Base-by-base conservation (phyloP, 2,888 invertebrate genomes). In the Parnassius orleans region DNA sequence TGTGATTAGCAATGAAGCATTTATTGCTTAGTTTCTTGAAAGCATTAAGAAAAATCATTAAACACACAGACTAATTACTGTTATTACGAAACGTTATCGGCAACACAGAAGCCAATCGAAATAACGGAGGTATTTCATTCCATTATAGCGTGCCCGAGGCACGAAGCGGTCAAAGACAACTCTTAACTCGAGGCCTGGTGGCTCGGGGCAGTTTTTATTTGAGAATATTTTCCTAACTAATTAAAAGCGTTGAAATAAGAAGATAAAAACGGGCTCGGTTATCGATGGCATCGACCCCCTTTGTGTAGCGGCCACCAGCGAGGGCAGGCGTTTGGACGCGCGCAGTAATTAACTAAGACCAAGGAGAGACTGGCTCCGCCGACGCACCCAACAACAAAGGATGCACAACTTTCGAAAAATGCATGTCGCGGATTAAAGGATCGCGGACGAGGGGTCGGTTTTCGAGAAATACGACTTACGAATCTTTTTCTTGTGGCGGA, bases 181-280 rank as follows among this genome's bases (percentile, higher is more conserved):
- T 79, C 83, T 80, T 77, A 78, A 78, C 76, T 78, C 80, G 74
- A 76, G 76, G 72, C 72, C 76, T 75, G 77, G 78, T 76, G 77
- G 83, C 86, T 77, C 75, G 76, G 78, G 86, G 87, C 84, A 78
- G 78, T 83, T 86, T 87, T 87, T 88, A 85, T 87, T 90, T 87
- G 86, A 89, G 86, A 87, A 90, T 90, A 90, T 90, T 91, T 91
- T 90, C 90, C 90, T 90, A 89, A 90, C 90, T 90, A 90, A 90
- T 91, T 91, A 91, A 91, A 90, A 88, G 86, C 88, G 89, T 89
- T 82, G 81, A 89, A 91, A 90, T 89, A 90, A 88, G 88, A 90
- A 84, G 85, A 90, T 86, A 83, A 87, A 87, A 86, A 85, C 83
- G 78, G 76, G 83, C 79, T 84, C 87, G 87, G 88, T 89, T 91